Conservation (phyloP, 2,888 invertebrate species). For the Idaea biselata region DNA sequence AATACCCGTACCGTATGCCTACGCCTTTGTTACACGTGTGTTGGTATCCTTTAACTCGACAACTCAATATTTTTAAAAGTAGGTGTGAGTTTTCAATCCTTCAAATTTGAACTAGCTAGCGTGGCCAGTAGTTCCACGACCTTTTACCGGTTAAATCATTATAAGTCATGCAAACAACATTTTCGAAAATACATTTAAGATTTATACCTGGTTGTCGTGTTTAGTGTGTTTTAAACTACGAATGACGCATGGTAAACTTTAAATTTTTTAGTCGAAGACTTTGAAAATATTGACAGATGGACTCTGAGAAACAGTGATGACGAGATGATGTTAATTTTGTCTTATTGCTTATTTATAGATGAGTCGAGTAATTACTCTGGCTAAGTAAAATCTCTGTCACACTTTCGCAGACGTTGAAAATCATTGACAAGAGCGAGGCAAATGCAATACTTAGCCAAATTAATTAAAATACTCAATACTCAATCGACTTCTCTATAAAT, state of each 20-base stretch:
- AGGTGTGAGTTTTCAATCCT: neutral
- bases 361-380: too few relatives aligned
- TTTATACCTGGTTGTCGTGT: neutral
- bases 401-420: too few relatives aligned
- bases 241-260: neutral
- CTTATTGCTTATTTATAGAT: too few relatives aligned
- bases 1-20: conserved; percentile 60
- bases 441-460: too few relatives aligned
- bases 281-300: too few relatives aligned
- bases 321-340: too few relatives aligned
- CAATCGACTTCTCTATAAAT: too few relatives aligned
- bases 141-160: neutral
- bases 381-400: too few relatives aligned
- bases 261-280: neutral
- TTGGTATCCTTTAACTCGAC: neutral
- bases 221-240: neutral
- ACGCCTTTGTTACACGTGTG: conserved; percentile 66
- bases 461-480: too few relatives aligned
- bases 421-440: too few relatives aligned
- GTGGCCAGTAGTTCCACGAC: neutral
- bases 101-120: neutral
- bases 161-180: neutral
- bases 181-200: neutral
- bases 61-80: neutral
- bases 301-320: too few relatives aligned